Conservation (phyloP, 2,888 invertebrate species). For the Netelia fuscicornis region DNA sequence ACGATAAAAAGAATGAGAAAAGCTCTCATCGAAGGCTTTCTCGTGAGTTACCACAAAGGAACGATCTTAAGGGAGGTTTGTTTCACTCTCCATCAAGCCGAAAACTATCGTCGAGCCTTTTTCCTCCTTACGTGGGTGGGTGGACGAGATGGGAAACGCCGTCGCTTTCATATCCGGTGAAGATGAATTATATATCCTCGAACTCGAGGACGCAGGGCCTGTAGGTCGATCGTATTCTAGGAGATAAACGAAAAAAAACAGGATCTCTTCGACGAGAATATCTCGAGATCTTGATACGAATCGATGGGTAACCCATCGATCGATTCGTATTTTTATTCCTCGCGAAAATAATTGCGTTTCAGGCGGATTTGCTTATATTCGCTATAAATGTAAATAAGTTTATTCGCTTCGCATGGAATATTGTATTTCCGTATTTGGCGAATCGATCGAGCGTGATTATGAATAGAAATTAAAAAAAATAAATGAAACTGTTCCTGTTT, state of each 20-base stretch:
- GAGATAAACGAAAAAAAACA: not conserved
- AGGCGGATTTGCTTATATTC: too few relatives aligned
- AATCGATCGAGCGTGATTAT: too few relatives aligned
- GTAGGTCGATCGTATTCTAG: not conserved
- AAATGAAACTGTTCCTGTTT: too few relatives aligned
- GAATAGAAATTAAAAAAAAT: too few relatives aligned
- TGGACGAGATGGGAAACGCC: not conserved
- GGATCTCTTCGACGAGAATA: too few relatives aligned
- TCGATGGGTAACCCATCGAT: too few relatives aligned
- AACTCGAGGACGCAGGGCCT: not conserved
- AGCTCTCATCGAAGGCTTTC: slow-evolving; percentile 17
- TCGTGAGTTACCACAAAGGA: slow-evolving; percentile 46
- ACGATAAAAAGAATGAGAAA: slow-evolving; percentile 28
- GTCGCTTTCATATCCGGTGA: not conserved
- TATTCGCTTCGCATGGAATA: too few relatives aligned
- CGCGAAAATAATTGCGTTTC: too few relatives aligned
- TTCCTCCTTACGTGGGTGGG: not conserved
- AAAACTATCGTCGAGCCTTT: not conserved
- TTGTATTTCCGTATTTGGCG: too few relatives aligned
- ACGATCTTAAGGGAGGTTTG: slow-evolving; percentile 18
- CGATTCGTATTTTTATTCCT: too few relatives aligned
- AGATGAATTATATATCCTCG: not conserved
- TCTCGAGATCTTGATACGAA: too few relatives aligned
- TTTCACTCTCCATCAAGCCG: slow-evolving; percentile 13
- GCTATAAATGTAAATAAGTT: too few relatives aligned